Conservation (phyloP, 2,888 invertebrate species). For the Lagria hirta region DNA sequence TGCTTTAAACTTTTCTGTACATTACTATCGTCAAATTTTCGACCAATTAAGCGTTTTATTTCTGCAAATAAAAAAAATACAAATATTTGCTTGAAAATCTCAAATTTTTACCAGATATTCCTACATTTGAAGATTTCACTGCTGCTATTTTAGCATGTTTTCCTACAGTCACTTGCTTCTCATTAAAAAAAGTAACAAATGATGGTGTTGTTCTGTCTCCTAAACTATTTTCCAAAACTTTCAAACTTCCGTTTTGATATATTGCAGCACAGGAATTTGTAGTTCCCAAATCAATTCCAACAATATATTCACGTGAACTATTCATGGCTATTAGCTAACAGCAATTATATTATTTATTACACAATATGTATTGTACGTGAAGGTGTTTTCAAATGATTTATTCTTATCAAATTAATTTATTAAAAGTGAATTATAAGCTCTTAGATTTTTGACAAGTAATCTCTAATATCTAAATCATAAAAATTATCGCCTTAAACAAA, state of each 20-base stretch:
- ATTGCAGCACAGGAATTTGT: constrained; percentile 14
- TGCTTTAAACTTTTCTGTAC: constrained; percentile 8
- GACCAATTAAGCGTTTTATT: constrained; percentile 10
- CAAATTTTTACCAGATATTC: constrained; percentile 10
- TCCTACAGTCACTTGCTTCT: constrained; percentile 4
- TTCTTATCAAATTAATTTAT: no score
- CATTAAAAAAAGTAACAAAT: neutral
- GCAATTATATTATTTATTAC: no score
- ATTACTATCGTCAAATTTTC: constrained; percentile 6
- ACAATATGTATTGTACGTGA: no score
- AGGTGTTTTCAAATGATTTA: no score
- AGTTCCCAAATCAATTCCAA: constrained; percentile 19
- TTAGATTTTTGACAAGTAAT: no score
- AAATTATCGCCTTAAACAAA: no score
- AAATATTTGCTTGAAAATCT: neutral
- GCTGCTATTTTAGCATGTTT: constrained; percentile 7
- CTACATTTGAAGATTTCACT: neutral
- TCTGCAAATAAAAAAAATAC: constrained; percentile 5
- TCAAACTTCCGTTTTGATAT: constrained; percentile 4
- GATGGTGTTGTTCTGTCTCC: constrained; percentile 15
- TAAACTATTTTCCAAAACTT: constrained; percentile 12
- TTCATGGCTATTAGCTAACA: no score
- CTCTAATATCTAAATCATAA: no score
- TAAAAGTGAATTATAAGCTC: no score
- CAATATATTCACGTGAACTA: no score